Percentiles rank a stretch among this genome's conserved stretches.
phyloP scores from a whole-genome alignment of 2,113 vertebrate genomes.

The Pangasianodon gigas region DNA sequence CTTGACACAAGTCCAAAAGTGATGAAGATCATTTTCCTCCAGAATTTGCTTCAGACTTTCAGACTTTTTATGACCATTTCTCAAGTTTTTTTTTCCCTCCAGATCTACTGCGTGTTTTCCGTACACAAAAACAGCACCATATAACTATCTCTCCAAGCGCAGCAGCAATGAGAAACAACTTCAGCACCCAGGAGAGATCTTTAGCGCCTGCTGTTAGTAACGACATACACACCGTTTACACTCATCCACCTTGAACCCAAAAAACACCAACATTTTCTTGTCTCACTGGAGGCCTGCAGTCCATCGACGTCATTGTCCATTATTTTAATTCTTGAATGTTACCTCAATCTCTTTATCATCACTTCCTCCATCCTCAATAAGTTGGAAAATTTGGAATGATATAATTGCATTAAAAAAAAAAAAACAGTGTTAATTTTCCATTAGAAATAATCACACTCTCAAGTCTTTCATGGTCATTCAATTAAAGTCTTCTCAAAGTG shows the following conservation, averaged over 20 bases:
- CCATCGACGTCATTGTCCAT: background rate
- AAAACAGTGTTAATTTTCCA: slow-evolving; percentile 6
- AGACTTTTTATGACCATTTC: background rate
- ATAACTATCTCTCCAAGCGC: slow-evolving; percentile 10
- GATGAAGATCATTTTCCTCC: slow-evolving; percentile 35
- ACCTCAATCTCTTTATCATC: background rate
- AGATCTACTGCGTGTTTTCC: background rate
- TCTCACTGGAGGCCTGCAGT: background rate
- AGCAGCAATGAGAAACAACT: slow-evolving; percentile 61
- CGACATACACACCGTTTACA: slow-evolving; percentile 42
- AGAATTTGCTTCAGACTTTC: slow-evolving; percentile 1
- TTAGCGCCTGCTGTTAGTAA: slow-evolving; percentile 63
- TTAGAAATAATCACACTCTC: slow-evolving; percentile 40
- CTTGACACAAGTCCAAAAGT: slow-evolving; percentile 31
- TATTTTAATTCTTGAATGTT: background rate
- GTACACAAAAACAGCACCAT: background rate
- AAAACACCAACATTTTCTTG: slow-evolving; percentile 13
- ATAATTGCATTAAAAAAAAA: slow-evolving; percentile 35
- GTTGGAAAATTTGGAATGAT: background rate
- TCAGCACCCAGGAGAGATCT: slow-evolving; percentile 80
- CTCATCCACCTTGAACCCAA: background rate
- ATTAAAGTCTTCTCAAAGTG: slow-evolving; percentile 72
- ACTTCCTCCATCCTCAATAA: background rate
- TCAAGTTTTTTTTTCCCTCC: no score
- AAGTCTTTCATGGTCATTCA: slow-evolving; percentile 62